phyloP scores from a whole-genome alignment of 2,113 vertebrate species.

The Sciurus niger region DNA sequence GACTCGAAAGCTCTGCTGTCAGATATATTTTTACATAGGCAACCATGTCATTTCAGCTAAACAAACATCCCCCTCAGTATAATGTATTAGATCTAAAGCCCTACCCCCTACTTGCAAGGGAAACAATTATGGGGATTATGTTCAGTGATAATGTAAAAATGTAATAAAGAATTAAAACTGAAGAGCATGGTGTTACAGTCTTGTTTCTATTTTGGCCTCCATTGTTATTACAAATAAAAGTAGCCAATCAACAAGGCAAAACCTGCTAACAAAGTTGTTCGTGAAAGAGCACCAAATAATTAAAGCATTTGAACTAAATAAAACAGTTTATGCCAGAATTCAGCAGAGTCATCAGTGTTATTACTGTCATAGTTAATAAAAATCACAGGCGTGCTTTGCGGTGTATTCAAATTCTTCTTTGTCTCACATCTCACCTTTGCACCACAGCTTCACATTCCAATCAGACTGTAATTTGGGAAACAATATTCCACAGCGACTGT shows the following conservation, averaged over 20 bases:
- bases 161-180: conserved; percentile 92
- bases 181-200: conserved; percentile 85
- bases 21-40: conserved; percentile 98
- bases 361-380: conserved; percentile 89
- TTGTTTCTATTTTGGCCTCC: conserved; percentile 87
- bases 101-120: conserved; percentile 88
- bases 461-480: conserved; percentile 88
- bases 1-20: conserved; percentile 97
- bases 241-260: conserved; percentile 87
- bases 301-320: conserved; percentile 87
- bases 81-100: conserved; percentile 92
- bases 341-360: conserved; percentile 86
- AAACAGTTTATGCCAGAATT: conserved; percentile 83
- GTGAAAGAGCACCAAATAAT: conserved; percentile 87
- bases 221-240: conserved; percentile 88
- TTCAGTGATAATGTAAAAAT: conserved; percentile 90
- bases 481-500: conserved; percentile 82
- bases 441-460: conserved; percentile 87
- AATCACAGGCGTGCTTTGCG: conserved; percentile 85
- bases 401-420: conserved; percentile 88
- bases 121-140: conserved; percentile 93
- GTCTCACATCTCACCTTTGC: conserved; percentile 89
- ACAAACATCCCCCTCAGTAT: conserved; percentile 92
- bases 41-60: conserved; percentile 97
- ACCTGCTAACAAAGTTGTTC: conserved; percentile 86